Evolutionary conservation across 2,797 vertebrate species (phyloP), one percentile per base, ranked within the genome.

Genomic region (Lagodon rhomboides): DNA sequence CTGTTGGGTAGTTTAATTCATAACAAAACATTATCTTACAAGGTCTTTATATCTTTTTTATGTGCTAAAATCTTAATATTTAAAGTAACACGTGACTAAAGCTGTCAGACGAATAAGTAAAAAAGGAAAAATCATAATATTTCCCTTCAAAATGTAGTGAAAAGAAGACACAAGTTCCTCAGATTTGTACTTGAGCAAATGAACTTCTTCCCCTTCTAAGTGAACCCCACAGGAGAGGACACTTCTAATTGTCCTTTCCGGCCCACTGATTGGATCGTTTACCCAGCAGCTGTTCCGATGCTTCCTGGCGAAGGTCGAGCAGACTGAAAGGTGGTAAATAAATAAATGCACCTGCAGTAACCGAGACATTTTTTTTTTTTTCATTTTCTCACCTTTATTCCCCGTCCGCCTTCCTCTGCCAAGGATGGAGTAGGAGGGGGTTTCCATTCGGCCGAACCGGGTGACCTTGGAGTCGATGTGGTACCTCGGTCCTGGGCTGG

Each of bases 401-500:
- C 77, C 80, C 17, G 65, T 49, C 0, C 25, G 75, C 61, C 84
- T 94, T 25, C 87, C 90, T 69, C 96, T 92, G 22, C 96, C 96
- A 67, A 95, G 79, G 50, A 98, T 97, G 50, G 97, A 97, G 85
- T 95, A 98, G 5, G 97, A 96, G 0, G 97, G 97, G 0, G 94
- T 94, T 23, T 95, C 93, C 62, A 89, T 95, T 27, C 94, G 93
- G 34, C 97, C 97, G 16, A 97, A 98, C 13, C 97, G 96, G 0
- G 97, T 98, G 17, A 97, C 80, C 43, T 94, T 96, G 0, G 93
- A 92, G 4, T 95, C 95, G 64, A 98, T 80, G n/a, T 94, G 92
- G 87, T 98, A 98, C 78, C 93, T 89, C 0, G 97, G 97, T 43
- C 97, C 97, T 0, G 97, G 97, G 76, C 97, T 97, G 77, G 94